Percentiles rank a stretch among this genome's conserved stretches.
Evolutionary conservation across 1,140 invertebrate genomes (phyloP).

Genomic region (Hylaeus anthracinus): DNA sequence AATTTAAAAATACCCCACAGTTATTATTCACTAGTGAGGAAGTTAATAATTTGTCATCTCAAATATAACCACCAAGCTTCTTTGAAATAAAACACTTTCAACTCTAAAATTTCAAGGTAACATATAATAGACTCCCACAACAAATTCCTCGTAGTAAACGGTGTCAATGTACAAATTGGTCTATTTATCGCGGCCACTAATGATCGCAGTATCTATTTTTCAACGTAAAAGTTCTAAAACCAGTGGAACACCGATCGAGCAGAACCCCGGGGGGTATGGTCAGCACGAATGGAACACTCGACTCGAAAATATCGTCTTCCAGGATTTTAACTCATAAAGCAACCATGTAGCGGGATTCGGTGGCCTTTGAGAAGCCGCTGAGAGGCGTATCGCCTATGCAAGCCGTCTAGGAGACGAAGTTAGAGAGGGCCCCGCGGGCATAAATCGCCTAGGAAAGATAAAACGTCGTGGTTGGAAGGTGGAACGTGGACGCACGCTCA

Average conservation of each 20-base stretch:
- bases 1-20: no score
- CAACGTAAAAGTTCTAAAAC: neutral
- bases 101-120: no score
- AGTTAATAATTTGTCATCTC: no score
- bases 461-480: slow-evolving; percentile 38
- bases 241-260: neutral
- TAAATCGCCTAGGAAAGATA: slow-evolving; percentile 52
- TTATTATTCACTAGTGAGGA: no score
- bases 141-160: neutral
- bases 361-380: slow-evolving; percentile 49
- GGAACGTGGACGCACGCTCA: slow-evolving; percentile 27
- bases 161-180: neutral
- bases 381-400: slow-evolving; percentile 33
- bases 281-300: neutral
- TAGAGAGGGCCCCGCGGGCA: slow-evolving; percentile 22
- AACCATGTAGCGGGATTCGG: slow-evolving; percentile 26
- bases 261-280: neutral
- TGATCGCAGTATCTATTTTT: neutral
- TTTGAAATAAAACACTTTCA: no score
- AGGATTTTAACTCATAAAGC: slow-evolving; percentile 26
- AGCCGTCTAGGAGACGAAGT: slow-evolving; percentile 43
- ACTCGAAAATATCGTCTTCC: slow-evolving; percentile 3
- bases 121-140: no score
- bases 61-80: no score
- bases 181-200: neutral